Evolutionary conservation across 2,888 invertebrate genomes (phyloP), one percentile per base, ranked within the genome.

Genomic region (Eilema depressum): DNA sequence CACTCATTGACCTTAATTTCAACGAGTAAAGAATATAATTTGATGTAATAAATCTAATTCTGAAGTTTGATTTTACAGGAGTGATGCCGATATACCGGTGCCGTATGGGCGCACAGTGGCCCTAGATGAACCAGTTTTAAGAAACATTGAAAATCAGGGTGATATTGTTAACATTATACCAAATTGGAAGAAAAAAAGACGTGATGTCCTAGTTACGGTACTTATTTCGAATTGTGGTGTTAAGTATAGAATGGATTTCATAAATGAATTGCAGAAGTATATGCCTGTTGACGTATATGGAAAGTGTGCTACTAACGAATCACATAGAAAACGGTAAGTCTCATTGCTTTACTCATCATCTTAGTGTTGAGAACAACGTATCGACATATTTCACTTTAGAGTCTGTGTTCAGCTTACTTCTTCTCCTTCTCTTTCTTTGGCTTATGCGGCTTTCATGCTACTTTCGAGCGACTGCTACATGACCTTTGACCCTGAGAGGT

Each of bases 11-110:
- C n/a, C n/a, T n/a, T n/a, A n/a, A n/a, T n/a, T n/a, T n/a, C n/a
- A n/a, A n/a, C n/a, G n/a, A 47, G 20, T 20, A 7, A 47, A 14
- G 41, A 20, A 47, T 47, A 20, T 7, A 41, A 20, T 47, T 14
- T 0, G 20, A 5, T 5, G 5, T 3, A 41, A 41, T 47, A 47
- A 47, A 47, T 20, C 47, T 20, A 47, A 20, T 20, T 20, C 0
- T n/a, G 17, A 57, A 33, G 0, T n/a, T 37, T n/a, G 68, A 17
- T 12, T 25, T 86, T 96, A 85, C 89, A 96, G 97, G 83, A 95
- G 92, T 85, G 96, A 96, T 75, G 95, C 97, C 3, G 97, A 97
- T 78, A 92, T 97, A 23, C 97, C 97, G 0, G 96, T 97, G 5
- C 96, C 97, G 0, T 97, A 97, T 71, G 97, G 97, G 0, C 93